A percentile compares a stretch with the other conserved stretches of the same genome.
phyloP scores from a whole-genome alignment of 1,140 invertebrate species.

The Trachymyrmex cornetzi region DNA sequence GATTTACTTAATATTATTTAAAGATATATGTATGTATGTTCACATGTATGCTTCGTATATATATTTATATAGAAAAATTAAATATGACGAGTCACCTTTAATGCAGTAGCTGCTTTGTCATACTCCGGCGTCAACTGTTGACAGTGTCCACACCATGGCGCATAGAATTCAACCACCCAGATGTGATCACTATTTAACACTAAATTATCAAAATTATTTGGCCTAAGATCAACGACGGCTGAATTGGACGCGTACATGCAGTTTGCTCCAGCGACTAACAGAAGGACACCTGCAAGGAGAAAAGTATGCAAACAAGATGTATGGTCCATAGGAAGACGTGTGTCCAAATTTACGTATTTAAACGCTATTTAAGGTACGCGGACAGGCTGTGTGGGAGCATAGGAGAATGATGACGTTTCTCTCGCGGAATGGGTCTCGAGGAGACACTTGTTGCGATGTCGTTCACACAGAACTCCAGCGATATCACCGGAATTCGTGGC shows the following conservation, averaged over 20 bases:
- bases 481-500: neutral
- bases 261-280: constrained; percentile 83
- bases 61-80: neutral
- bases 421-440: neutral
- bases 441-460: constrained; percentile 37
- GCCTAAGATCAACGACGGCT: constrained; percentile 96
- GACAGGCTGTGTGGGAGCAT: neutral
- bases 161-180: constrained; percentile 98
- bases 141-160: constrained; percentile 97
- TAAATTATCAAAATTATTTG: constrained; percentile 95
- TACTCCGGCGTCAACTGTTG: constrained; percentile 95
- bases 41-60: too few relatives aligned
- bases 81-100: constrained; percentile 89
- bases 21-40: too few relatives aligned
- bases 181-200: constrained; percentile 95
- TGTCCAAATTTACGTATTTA: neutral
- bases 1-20: too few relatives aligned
- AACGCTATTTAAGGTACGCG: neutral
- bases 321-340: neutral
- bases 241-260: constrained; percentile 93
- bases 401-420: neutral
- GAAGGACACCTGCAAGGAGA: constrained; percentile 51
- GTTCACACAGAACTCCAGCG: neutral
- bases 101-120: constrained; percentile 94
- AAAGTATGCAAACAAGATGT: constrained; percentile 2